Percentiles rank a stretch among this genome's conserved stretches.
Conservation (phyloP, 2,113 vertebrate species). For the Rattus rattus region DNA sequence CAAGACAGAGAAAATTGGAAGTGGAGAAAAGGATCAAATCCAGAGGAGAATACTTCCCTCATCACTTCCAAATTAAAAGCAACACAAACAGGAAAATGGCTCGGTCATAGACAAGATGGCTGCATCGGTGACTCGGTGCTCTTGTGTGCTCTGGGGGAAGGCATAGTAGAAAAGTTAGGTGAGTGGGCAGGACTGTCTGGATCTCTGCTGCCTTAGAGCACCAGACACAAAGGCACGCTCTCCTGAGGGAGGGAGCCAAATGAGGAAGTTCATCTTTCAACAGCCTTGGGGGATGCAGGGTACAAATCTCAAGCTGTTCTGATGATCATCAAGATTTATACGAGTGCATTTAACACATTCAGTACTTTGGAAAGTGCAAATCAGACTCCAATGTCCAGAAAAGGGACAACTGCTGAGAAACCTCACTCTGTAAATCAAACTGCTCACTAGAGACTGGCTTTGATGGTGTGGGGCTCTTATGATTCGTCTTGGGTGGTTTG, state of each 20-base stretch:
- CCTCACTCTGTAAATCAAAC: conserved; percentile 46
- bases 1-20: background rate
- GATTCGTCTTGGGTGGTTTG: conserved; percentile 46
- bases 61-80: background rate
- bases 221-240: background rate
- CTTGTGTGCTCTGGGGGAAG: background rate
- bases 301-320: background rate
- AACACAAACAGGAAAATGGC: background rate
- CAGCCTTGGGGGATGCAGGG: background rate
- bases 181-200: background rate
- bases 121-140: background rate
- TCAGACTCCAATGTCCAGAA: conserved; percentile 31
- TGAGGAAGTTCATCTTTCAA: background rate
- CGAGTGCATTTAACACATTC: background rate
- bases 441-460: background rate
- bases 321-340: conserved; percentile 46
- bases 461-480: background rate
- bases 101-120: background rate
- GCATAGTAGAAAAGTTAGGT: background rate
- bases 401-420: conserved; percentile 50
- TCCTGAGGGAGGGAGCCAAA: background rate
- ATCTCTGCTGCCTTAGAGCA: fast-evolving
- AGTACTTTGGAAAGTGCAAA: conserved; percentile 26
- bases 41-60: background rate
- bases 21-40: background rate